phyloP scores from a whole-genome alignment of 2,797 vertebrate genomes.

The Sitta carolinensis region DNA sequence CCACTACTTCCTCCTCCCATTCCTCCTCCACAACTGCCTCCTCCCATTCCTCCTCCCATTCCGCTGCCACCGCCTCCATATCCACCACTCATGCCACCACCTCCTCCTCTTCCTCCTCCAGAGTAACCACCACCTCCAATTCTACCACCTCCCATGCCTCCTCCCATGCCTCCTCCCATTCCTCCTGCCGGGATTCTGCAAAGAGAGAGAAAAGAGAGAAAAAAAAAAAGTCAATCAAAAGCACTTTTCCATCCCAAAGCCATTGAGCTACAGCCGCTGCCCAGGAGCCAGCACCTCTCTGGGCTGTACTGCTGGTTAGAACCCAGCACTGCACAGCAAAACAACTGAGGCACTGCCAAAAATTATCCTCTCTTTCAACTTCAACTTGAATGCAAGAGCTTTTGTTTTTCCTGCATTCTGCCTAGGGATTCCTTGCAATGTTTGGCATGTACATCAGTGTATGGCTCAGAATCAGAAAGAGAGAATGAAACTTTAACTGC shows the following conservation, averaged over 20 bases:
- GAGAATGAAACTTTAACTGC: not conserved
- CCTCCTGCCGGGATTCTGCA: slow-evolving; percentile 51
- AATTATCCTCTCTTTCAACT: not conserved
- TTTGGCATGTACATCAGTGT: not conserved
- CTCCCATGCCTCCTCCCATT: slow-evolving; percentile 23
- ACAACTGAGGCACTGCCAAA: not conserved
- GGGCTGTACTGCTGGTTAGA: not conserved
- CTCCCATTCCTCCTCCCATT: slow-evolving; percentile 23
- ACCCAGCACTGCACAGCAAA: not conserved
- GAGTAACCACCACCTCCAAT: slow-evolving; percentile 38
- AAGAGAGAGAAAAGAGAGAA: slow-evolving; percentile 1
- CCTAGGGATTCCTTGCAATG: not conserved
- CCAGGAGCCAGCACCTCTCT: not conserved
- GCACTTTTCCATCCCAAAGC: not conserved
- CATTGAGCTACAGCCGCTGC: not conserved
- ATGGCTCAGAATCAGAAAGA: not conserved
- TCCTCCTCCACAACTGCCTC: not conserved
- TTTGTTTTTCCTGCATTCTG: not conserved
- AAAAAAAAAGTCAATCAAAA: not conserved
- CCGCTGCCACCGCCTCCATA: not conserved
- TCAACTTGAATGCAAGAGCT: not conserved
- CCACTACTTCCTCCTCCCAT: not conserved
- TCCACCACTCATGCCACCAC: slow-evolving; percentile 6
- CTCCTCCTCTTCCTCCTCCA: slow-evolving; percentile 47
- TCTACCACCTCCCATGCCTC: slow-evolving; percentile 51